phyloP scores from a whole-genome alignment of 2,888 invertebrate genomes.

The Chrysomela aeneicollis region DNA sequence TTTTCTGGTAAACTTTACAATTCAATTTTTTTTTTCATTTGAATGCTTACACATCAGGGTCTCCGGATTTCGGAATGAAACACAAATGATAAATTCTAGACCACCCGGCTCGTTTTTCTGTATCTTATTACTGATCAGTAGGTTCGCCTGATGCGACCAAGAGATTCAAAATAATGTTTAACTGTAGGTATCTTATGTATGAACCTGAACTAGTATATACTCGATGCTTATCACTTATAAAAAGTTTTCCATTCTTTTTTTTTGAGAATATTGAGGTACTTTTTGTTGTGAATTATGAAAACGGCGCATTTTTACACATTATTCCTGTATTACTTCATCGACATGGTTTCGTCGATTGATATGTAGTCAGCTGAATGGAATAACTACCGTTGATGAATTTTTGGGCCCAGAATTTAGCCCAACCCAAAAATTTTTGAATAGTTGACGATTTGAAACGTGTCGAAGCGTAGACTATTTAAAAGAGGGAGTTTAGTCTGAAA shows the following conservation, averaged over 20 bases:
- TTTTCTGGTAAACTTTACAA: no score
- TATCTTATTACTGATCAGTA: constrained; percentile 33
- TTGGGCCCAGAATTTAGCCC: no score
- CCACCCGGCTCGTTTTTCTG: constrained; percentile 21
- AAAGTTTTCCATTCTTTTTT: constrained; percentile 42
- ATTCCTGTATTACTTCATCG: no score
- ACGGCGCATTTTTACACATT: not conserved
- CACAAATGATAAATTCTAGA: not conserved
- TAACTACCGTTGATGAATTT: no score
- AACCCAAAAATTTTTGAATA: no score
- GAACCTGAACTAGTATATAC: constrained; percentile 50
- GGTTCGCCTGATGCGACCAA: constrained; percentile 42
- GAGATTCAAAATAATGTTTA: constrained; percentile 35
- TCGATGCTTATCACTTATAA: constrained; percentile 42
- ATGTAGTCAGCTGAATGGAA: no score
- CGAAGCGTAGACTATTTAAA: no score
- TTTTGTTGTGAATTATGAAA: constrained; percentile 2
- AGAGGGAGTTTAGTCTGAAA: no score
- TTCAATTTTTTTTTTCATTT: constrained; percentile 26
- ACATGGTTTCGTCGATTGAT: no score
- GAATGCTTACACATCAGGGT: no score
- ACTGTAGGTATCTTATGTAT: constrained; percentile 46
- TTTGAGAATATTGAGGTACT: constrained; percentile 32
- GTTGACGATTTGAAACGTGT: no score
- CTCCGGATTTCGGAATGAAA: constrained; percentile 11